Evolutionary conservation across 2,113 vertebrate genomes (phyloP), one percentile per base, ranked within the genome.

Genomic region (Theristicus caerulescens): DNA sequence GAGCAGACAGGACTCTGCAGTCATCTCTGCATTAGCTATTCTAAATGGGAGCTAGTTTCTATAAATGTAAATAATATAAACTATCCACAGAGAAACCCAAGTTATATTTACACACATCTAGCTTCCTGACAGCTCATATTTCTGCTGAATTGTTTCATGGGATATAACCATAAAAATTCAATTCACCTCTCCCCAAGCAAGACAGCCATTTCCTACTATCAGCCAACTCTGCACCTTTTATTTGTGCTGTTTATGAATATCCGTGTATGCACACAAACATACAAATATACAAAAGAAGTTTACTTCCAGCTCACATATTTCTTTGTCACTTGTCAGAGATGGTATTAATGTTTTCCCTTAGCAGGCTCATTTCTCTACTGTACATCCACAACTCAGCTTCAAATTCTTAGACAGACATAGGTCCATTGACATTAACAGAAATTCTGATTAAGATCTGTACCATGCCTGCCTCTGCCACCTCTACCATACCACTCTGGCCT

Each of bases 1-100:
- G 22, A 61, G 72, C 26, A 92, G 69, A 49, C 20, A 52, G 13
- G 26, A 55, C 47, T 55, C 42, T 77, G 59, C 6, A 70, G 47
- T 38, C 65, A 74, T 64, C 91, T 70, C 34, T 67, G 34, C 52
- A 79, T 86, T 89, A 93, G 40, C 19, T 86, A 67, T 34, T 94
- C 34, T 58, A 93, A 95, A 58, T 31, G 9, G 38, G 74, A 92
- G 12, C 6, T 73, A 67, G 55, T 36, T 83, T 88, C 74, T 76
- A 69, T 65, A 67, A 88, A 91, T 79, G 55, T 40, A 96, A 95
- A 88, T 84, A 90, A 32, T 57, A 72, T n/a, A 62, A 94, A 64
- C 59, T 77, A 92, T 73, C 26, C 71, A 81, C 49, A 81, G 57
- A 83, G 54, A 90, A 67, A 52, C 17, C 4, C 6, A 78, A 13